These are phyloP conservation scores for Toxotes jaculatrix DNA, from an alignment of 2,113 vertebrate genomes.

Conservation along the genomic window DNA sequence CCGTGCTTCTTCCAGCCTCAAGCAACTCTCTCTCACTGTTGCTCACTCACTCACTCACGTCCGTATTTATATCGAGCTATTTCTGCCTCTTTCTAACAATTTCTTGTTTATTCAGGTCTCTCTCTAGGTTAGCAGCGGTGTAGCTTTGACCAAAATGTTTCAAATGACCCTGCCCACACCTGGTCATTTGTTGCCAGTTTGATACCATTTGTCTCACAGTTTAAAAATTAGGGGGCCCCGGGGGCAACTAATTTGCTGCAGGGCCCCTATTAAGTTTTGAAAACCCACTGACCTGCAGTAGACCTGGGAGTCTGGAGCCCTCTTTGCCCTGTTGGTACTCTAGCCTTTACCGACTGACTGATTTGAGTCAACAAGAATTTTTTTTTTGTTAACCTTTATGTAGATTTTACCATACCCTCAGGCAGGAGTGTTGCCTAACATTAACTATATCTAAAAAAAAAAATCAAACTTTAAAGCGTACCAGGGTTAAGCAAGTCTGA, in stretches of 20 bases:
- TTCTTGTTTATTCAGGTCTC: constrained; percentile 5
- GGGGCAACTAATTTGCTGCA: not conserved
- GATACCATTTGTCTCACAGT: not conserved
- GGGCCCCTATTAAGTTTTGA: too few relatives aligned
- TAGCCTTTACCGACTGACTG: too few relatives aligned
- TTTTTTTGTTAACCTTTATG: too few relatives aligned
- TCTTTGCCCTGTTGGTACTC: too few relatives aligned
- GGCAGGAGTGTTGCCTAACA: too few relatives aligned
- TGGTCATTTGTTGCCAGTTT: not conserved
- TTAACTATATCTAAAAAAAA: too few relatives aligned
- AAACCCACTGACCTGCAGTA: too few relatives aligned
- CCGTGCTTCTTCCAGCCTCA: constrained; percentile 15
- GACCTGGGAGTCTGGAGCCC: too few relatives aligned
- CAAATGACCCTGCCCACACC: not conserved
- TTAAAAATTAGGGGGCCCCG: not conserved
- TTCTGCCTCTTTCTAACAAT: not conserved
- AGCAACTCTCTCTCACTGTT: constrained; percentile 22
- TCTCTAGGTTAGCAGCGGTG: not conserved
- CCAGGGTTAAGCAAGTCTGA: too few relatives aligned
- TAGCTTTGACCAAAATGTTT: not conserved
- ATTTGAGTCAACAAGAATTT: too few relatives aligned
- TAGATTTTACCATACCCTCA: too few relatives aligned
- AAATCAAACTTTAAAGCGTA: too few relatives aligned
- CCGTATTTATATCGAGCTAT: not conserved
- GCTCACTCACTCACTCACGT: not conserved